Percentiles rank a stretch among this genome's conserved stretches.
Conservation (phyloP, 2,888 invertebrate species). For the Drosophila peninsularis region DNA sequence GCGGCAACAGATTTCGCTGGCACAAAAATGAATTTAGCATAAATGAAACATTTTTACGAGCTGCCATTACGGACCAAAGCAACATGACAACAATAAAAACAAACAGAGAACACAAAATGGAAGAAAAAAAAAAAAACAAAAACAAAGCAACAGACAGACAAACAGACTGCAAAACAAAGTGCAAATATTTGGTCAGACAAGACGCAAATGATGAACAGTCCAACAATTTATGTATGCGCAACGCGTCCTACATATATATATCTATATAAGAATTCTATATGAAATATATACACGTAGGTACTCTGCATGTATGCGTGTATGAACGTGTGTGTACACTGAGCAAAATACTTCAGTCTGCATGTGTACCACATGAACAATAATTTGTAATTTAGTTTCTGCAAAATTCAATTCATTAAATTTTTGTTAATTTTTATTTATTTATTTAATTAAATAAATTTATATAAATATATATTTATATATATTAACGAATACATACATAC, state of each 20-base stretch:
- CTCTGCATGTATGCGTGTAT: background rate
- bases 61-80: constrained; percentile 70
- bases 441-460: no score
- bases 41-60: constrained; percentile 80
- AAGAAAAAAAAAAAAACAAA: constrained; percentile 12
- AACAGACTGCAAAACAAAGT: constrained; percentile 39
- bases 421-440: no score
- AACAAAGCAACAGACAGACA: constrained; percentile 47
- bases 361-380: no score
- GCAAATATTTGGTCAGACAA: constrained; percentile 60
- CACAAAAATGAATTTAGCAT: constrained; percentile 78
- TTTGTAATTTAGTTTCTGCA: no score
- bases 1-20: constrained; percentile 74
- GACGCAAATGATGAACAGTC: constrained; percentile 65
- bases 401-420: no score
- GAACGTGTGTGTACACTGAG: constrained; percentile 19
- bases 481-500: no score
- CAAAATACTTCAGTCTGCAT: no score
- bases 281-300: constrained; percentile 5
- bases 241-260: constrained; percentile 43
- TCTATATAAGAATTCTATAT: constrained; percentile 35
- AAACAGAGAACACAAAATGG: constrained; percentile 49
- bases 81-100: constrained; percentile 64
- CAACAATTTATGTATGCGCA: constrained; percentile 65
- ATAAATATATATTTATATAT: no score